Percentiles rank a stretch among this genome's conserved stretches.
Evolutionary conservation across 2,888 invertebrate genomes (phyloP).

Genomic region (Rotaria socialis): DNA sequence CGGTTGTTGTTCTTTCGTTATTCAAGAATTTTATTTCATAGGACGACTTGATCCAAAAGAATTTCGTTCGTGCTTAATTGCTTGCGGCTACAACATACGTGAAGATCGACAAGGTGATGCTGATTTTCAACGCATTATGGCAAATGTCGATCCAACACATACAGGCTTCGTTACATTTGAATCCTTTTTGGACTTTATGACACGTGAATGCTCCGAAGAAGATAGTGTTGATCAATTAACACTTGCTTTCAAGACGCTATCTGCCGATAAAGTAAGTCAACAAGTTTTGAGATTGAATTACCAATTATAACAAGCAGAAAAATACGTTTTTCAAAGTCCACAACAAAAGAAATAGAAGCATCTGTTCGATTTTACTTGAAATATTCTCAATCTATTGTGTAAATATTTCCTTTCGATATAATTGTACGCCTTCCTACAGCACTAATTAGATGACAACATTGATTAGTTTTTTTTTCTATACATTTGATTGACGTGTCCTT

Average conservation of each 20-base stretch:
- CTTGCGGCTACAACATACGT: conserved; percentile 89
- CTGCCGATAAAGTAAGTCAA: conserved; percentile 57
- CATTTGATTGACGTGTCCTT: too few relatives aligned
- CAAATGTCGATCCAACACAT: conserved; percentile 92
- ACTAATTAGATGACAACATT: too few relatives aligned
- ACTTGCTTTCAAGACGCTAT: conserved; percentile 97
- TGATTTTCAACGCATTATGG: conserved; percentile 91
- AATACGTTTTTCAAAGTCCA: too few relatives aligned
- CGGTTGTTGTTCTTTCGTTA: not conserved
- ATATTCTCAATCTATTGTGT: too few relatives aligned
- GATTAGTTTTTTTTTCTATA: too few relatives aligned
- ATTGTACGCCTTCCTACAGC: too few relatives aligned
- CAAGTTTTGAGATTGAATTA: too few relatives aligned
- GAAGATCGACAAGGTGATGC: conserved; percentile 91
- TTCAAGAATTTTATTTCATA: not conserved
- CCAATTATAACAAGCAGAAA: too few relatives aligned
- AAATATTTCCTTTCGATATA: too few relatives aligned
- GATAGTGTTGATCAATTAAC: conserved; percentile 98
- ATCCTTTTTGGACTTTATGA: conserved; percentile 99
- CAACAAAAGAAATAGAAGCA: too few relatives aligned
- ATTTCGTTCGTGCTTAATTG: conserved; percentile 93
- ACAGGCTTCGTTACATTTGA: conserved; percentile 95
- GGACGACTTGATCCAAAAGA: conserved; percentile 89
- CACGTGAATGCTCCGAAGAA: conserved; percentile 92
- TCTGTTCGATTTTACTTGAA: too few relatives aligned